These are phyloP conservation scores for Parambassis ranga DNA, from an alignment of 2,797 vertebrate genomes.

Conservation along the genomic window DNA sequence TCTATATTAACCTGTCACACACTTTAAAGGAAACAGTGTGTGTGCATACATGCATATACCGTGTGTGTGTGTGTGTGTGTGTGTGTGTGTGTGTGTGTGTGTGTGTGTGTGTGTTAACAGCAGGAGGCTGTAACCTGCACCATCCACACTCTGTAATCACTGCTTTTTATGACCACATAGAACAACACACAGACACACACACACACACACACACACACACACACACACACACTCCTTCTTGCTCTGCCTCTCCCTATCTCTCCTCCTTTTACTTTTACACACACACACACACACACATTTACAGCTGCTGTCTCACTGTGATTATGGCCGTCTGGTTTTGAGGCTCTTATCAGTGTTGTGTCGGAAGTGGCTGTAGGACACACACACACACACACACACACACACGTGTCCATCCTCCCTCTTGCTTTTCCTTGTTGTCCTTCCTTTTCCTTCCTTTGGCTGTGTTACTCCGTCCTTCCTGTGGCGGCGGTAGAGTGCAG, in stretches of 20 bases:
- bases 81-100: not conserved
- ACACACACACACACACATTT: conserved; percentile 38
- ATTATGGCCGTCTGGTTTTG: conserved; percentile 65
- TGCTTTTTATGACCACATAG: conserved; percentile 68
- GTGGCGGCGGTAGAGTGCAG: conserved; percentile 9
- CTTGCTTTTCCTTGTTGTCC: not conserved
- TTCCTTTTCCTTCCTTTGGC: not conserved
- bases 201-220: too few relatives aligned
- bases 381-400: conserved; percentile 20
- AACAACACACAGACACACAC: conserved; percentile 47
- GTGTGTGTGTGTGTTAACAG: conserved; percentile 27
- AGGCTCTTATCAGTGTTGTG: conserved; percentile 61
- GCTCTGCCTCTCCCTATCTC: conserved; percentile 6
- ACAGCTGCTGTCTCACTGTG: conserved; percentile 53
- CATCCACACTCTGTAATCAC: conserved; percentile 63
- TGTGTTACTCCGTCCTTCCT: conserved; percentile 38
- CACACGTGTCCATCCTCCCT: not conserved
- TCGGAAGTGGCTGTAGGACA: conserved; percentile 38
- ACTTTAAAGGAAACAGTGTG: not conserved
- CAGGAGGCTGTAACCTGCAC: conserved; percentile 60
- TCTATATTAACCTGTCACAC: not conserved
- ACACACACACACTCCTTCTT: not conserved
- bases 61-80: not conserved
- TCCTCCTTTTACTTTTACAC: conserved; percentile 20
- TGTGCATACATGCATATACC: not conserved